Evolutionary conservation across 1,140 invertebrate species (phyloP).

Genomic region (Anadara kagoshimensis): DNA sequence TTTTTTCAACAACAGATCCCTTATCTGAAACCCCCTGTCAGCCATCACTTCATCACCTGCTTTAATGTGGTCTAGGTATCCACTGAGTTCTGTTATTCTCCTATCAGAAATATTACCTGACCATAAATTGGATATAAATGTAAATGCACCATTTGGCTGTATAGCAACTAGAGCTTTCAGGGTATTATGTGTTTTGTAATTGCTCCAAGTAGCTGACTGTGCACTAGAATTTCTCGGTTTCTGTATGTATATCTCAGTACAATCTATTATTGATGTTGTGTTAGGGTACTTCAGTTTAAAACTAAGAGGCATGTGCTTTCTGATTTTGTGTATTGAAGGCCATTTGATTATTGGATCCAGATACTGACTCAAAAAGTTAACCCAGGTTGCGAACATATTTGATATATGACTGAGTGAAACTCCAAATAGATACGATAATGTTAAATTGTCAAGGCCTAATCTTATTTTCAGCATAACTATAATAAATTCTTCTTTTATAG

Average conservation of each 20-base stretch:
- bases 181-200: constrained; percentile 72
- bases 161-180: constrained; percentile 72
- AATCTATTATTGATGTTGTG: constrained; percentile 37
- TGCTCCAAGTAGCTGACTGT: constrained; percentile 42
- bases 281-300: constrained; percentile 27
- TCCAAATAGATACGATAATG: constrained; percentile 20
- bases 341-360: constrained; percentile 25
- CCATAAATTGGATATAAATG: too few species aligned
- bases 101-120: too few species aligned
- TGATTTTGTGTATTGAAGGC: constrained; percentile 7
- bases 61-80: too few species aligned
- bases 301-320: constrained; percentile 24
- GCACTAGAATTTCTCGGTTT: constrained; percentile 18
- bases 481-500: too few species aligned
- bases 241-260: constrained; percentile 39
- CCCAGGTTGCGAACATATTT: constrained; percentile 35
- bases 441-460: too few species aligned
- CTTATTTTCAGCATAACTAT: too few species aligned
- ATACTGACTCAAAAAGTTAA: constrained; percentile 18
- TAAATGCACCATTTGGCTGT: constrained; percentile 70
- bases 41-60: too few species aligned
- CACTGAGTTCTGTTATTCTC: too few species aligned
- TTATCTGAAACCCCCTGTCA: too few species aligned
- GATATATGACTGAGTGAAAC: constrained; percentile 13
- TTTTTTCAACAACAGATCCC: too few species aligned